phyloP scores from a whole-genome alignment of 2,888 invertebrate genomes.

The Hydrotaea cyrtoneurina region DNA sequence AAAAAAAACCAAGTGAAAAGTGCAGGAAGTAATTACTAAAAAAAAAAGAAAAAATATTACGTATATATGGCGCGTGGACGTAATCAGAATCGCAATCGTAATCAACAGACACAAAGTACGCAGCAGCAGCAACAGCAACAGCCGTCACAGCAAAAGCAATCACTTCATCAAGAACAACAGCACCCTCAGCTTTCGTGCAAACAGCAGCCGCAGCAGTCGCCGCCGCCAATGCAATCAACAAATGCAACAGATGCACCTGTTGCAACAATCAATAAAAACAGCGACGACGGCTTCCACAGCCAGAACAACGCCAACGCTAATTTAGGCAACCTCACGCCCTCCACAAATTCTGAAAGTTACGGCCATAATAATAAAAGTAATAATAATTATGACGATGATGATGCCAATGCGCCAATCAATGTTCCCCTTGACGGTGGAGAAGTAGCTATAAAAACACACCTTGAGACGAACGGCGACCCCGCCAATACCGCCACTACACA shows the following conservation, averaged over 20 bases:
- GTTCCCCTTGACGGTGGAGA: conserved; percentile 45
- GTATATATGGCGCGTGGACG: conserved; percentile 81
- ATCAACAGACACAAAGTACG: conserved; percentile 69
- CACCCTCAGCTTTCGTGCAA: conserved; percentile 58
- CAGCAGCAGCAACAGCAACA: conserved; percentile 59
- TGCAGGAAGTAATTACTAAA: conserved; percentile 72
- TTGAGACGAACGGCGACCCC: conserved; percentile 78
- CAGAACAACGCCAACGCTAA: conserved; percentile 53
- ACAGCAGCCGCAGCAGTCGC: conserved; percentile 48
- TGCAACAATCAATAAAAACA: conserved; percentile 62
- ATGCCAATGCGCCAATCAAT: conserved; percentile 55
- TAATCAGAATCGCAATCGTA: conserved; percentile 77
- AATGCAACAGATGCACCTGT: conserved; percentile 69
- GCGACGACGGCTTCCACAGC: conserved; percentile 37
- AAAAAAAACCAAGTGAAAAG: conserved; percentile 21
- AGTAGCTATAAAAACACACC: conserved; percentile 71
- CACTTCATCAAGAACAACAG: conserved; percentile 64
- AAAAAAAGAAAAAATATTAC: conserved; percentile 74
- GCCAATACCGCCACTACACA: conserved; percentile 71
- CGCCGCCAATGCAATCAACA: conserved; percentile 67
- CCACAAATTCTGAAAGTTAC: conserved; percentile 67
- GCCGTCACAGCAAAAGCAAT: conserved; percentile 46
- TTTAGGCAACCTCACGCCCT: conserved; percentile 59
- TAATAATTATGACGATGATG: conserved; percentile 46
- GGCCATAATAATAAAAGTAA: conserved; percentile 63